phyloP scores from a whole-genome alignment of 2,888 invertebrate genomes.

The Autographa pulchrina region DNA sequence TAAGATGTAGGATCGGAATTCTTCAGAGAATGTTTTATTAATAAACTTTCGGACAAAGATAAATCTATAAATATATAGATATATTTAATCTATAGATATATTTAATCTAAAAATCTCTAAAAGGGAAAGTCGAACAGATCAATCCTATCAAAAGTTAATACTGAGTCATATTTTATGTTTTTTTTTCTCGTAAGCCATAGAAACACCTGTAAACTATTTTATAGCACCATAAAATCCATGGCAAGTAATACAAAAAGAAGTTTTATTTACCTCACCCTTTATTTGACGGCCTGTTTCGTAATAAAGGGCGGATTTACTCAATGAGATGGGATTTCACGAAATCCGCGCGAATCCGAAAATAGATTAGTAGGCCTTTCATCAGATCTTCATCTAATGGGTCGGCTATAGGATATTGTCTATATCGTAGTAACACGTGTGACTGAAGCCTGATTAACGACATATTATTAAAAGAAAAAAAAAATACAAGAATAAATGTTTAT shows the following conservation, averaged over 20 bases:
- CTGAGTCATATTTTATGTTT: conserved; percentile 42
- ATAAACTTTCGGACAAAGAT: neutral
- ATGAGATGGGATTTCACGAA: conserved; percentile 42
- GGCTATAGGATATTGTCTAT: conserved; percentile 32
- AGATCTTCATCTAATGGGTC: conserved; percentile 54
- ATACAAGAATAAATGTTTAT: no score
- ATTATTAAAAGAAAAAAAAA: no score
- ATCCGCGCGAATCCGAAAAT: conserved; percentile 57
- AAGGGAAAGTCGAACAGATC: conserved; percentile 26
- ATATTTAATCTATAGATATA: no score
- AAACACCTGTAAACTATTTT: conserved; percentile 42
- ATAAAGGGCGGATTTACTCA: conserved; percentile 45
- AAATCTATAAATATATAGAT: no score
- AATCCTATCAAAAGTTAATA: conserved; percentile 36
- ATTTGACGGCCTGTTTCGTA: conserved; percentile 42
- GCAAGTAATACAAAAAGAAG: conserved; percentile 26
- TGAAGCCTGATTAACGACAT: neutral
- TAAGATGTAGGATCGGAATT: no score
- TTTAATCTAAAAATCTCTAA: no score
- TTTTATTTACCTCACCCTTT: conserved; percentile 25
- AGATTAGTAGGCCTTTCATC: conserved; percentile 54
- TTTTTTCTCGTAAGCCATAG: conserved; percentile 15
- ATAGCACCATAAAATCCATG: conserved; percentile 37
- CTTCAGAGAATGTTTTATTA: neutral
- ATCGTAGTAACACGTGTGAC: conserved; percentile 27